phyloP scores from a whole-genome alignment of 23 tunicate genomes.

The Corella eumyota region DNA sequence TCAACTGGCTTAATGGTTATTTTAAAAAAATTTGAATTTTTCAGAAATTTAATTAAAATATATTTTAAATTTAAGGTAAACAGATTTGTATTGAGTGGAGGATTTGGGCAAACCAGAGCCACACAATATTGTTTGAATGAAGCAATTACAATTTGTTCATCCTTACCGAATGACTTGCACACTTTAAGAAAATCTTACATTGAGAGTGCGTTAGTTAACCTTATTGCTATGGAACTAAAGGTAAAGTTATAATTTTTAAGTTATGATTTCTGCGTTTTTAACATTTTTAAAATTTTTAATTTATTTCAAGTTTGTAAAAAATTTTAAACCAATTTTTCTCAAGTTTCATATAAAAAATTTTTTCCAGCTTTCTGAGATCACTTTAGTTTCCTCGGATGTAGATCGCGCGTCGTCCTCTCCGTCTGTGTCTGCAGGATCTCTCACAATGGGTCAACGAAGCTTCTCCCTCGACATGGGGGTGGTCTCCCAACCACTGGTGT shows the following conservation, averaged over 20 bases:
- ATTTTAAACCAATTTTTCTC: too few species aligned
- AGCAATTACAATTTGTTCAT: constrained; percentile 9
- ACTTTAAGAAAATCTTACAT: constrained; percentile 34
- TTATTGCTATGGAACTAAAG: constrained; percentile 28
- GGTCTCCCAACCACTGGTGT: constrained; percentile 40
- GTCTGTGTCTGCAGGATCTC: constrained; percentile 6
- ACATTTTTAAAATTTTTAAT: too few species aligned
- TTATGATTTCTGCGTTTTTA: too few species aligned
- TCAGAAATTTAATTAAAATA: neutral
- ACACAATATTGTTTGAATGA: constrained; percentile 5
- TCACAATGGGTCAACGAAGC: constrained; percentile 9
- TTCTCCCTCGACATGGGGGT: constrained; percentile 43
- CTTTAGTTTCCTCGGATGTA: too few species aligned
- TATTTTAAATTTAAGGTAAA: constrained; percentile 19
- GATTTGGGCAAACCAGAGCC: neutral
- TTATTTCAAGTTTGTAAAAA: too few species aligned
- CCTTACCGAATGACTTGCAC: constrained; percentile 7
- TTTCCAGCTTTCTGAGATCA: too few species aligned
- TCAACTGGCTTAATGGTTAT: too few species aligned
- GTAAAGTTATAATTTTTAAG: constrained; percentile 1
- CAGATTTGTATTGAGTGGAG: constrained; percentile 1
- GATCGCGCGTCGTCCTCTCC: constrained; percentile 21
- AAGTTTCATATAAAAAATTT: too few species aligned
- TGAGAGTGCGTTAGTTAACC: constrained; percentile 22
- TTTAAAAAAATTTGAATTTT: too few species aligned